A percentile compares a stretch with the other conserved stretches of the same genome.
phyloP scores from a whole-genome alignment of 2,797 vertebrate genomes.

The Hephaestus fuliginosus region DNA sequence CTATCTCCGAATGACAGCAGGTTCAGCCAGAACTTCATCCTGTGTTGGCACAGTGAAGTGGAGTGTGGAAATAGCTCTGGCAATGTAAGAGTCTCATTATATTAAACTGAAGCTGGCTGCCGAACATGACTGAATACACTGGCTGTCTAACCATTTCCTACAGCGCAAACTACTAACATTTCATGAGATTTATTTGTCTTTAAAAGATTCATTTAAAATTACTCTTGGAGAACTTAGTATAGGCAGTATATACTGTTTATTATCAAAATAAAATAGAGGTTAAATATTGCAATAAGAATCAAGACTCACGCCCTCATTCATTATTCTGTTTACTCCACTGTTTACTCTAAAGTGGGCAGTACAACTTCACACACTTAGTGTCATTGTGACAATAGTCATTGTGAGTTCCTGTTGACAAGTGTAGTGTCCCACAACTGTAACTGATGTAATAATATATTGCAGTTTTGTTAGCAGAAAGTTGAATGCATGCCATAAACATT shows the following conservation, averaged over 20 bases:
- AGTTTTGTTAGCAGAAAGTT: too few species aligned
- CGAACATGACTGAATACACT: conserved; percentile 37
- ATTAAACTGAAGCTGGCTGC: conserved; percentile 47
- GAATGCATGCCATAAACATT: background rate
- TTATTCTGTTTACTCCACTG: background rate
- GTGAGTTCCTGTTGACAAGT: background rate
- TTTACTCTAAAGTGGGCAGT: background rate
- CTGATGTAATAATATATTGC: too few species aligned
- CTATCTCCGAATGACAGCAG: conserved; percentile 31
- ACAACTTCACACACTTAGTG: background rate
- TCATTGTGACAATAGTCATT: background rate
- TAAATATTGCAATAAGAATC: background rate
- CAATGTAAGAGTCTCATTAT: conserved; percentile 34
- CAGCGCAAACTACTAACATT: background rate
- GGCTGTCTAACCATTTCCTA: conserved; percentile 17
- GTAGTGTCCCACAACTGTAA: too few species aligned
- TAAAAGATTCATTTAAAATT: background rate
- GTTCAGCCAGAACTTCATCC: conserved; percentile 46
- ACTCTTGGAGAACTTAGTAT: too few species aligned
- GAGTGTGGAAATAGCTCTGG: conserved; percentile 54
- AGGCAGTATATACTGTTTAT: too few species aligned
- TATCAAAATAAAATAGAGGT: too few species aligned
- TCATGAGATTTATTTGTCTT: background rate
- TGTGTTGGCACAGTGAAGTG: conserved; percentile 56
- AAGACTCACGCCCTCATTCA: background rate